A percentile compares a stretch with the other conserved stretches of the same genome.
Conservation (phyloP, 2,113 vertebrate species). For the Pachycephala philippinensis region DNA sequence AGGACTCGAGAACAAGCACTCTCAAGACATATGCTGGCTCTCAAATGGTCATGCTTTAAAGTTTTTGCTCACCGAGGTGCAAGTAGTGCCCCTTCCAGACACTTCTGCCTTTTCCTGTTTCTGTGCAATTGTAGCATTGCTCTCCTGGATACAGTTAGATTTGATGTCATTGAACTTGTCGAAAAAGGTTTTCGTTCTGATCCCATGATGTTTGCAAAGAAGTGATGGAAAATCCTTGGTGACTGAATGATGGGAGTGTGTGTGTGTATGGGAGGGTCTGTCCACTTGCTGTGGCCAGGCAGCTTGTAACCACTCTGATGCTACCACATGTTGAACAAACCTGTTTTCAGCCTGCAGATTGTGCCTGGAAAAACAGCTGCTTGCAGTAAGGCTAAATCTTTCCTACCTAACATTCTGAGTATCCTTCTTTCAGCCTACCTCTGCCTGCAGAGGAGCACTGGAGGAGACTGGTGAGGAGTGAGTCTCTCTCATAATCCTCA, state of each 20-base stretch:
- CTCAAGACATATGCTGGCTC: background rate
- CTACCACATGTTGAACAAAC: background rate
- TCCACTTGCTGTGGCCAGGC: background rate
- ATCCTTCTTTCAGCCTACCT: background rate
- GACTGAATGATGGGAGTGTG: background rate
- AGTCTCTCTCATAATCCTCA: background rate
- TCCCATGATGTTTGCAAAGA: background rate
- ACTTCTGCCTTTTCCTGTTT: background rate
- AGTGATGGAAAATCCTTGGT: background rate
- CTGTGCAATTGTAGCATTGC: background rate
- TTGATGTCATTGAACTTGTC: background rate
- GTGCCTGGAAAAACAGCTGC: background rate
- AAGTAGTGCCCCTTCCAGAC: background rate
- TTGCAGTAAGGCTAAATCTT: background rate
- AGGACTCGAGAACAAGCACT: background rate
- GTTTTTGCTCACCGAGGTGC: background rate
- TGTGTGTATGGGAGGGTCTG: background rate
- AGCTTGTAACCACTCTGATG: background rate
- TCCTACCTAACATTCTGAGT: background rate
- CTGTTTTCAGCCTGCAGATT: background rate
- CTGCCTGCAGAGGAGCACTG: background rate
- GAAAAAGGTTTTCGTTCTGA: background rate
- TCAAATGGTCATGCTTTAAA: background rate
- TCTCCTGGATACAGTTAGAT: background rate
- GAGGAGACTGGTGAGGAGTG: background rate